Evolutionary conservation across 2,113 vertebrate genomes (phyloP).

Genomic region (Cygnus buccinator): DNA sequence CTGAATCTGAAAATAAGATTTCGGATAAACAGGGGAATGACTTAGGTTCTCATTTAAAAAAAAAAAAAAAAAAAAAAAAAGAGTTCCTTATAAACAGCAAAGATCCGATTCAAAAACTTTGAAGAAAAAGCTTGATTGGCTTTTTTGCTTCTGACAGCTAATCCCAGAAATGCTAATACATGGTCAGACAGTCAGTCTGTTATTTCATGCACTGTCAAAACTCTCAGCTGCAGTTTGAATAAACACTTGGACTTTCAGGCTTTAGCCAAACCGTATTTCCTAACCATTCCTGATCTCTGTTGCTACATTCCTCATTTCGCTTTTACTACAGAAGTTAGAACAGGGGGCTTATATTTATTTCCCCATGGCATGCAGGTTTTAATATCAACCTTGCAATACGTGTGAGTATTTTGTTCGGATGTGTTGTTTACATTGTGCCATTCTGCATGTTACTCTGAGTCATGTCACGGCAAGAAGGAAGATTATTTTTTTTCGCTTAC

Average conservation of each 20-base stretch:
- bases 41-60: neutral
- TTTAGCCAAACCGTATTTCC: neutral
- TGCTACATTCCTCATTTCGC: neutral
- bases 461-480: neutral
- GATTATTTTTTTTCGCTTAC: neutral
- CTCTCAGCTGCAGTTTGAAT: neutral
- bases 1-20: neutral
- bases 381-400: neutral
- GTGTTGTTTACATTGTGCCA: neutral
- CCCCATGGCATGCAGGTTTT: neutral
- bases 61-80: accelerated
- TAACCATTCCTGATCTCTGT: neutral
- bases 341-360: neutral
- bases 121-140: neutral
- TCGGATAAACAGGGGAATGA: neutral
- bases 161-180: neutral
- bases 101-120: neutral
- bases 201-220: neutral
- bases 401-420: neutral
- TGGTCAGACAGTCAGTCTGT: neutral
- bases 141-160: neutral
- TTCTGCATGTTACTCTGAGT: neutral
- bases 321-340: neutral
- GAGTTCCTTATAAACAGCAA: neutral
- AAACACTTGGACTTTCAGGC: neutral